These are phyloP conservation scores for Bursaphelenchus okinawaensis DNA, from an alignment of 2,888 invertebrate species.

Conservation along the genomic window DNA sequence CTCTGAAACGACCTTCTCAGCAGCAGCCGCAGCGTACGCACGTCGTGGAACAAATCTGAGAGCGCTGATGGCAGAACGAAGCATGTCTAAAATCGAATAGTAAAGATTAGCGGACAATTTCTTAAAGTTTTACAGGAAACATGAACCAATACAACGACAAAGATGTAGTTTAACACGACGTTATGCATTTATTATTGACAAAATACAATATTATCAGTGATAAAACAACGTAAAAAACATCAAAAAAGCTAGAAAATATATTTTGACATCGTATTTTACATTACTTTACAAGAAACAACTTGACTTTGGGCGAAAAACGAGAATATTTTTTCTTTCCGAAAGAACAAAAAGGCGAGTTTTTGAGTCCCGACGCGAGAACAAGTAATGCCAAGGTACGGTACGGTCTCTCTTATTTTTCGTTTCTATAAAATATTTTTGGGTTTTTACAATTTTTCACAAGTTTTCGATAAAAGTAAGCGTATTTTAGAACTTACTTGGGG, in stretches of 20 bases:
- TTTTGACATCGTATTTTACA: too few relatives aligned
- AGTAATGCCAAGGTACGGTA: neutral
- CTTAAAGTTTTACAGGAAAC: too few relatives aligned
- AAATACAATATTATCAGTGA: too few relatives aligned
- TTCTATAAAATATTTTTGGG: neutral
- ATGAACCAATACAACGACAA: too few relatives aligned
- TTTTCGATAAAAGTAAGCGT: neutral
- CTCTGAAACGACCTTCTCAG: conserved; percentile 32
- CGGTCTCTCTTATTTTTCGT: neutral
- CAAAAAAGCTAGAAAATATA: too few relatives aligned
- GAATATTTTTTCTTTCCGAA: neutral
- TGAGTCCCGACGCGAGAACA: conserved; percentile 2
- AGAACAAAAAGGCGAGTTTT: neutral
- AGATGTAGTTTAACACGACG: too few relatives aligned
- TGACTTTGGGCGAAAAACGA: neutral
- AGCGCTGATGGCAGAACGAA: neutral
- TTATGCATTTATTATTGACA: too few relatives aligned
- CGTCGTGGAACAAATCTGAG: conserved; percentile 14
- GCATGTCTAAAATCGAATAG: too few relatives aligned
- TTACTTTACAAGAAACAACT: neutral
- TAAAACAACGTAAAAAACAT: too few relatives aligned
- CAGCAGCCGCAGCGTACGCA: conserved; percentile 40
- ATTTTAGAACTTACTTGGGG: neutral
- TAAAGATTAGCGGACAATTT: too few relatives aligned
- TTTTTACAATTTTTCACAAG: neutral